Conservation (phyloP, 2,797 vertebrate genomes). For the Crossoptilon crossoptilon region DNA sequence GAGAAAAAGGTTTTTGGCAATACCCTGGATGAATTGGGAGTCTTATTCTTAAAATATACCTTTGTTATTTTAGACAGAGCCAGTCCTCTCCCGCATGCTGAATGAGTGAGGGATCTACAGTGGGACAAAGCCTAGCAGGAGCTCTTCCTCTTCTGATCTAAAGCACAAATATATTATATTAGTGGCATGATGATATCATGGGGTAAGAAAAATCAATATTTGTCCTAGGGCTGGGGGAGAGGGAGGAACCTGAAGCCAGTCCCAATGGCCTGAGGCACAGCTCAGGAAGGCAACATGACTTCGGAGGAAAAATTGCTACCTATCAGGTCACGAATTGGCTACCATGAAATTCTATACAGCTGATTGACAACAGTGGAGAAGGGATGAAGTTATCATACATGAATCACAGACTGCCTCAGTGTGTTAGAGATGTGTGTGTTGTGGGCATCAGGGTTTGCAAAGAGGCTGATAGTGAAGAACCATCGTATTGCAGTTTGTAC, state of each 20-base stretch:
- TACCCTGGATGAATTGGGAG: background rate
- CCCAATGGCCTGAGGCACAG: too few species aligned
- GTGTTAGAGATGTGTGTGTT: rapidly evolving
- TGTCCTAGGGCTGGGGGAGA: too few species aligned
- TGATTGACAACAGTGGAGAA: background rate
- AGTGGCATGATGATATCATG: too few species aligned
- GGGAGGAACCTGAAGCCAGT: background rate
- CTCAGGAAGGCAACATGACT: background rate
- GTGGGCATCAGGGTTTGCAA: too few species aligned
- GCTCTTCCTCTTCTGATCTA: background rate
- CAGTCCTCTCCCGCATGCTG: background rate
- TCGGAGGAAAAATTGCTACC: background rate
- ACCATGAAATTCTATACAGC: background rate
- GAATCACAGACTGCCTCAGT: background rate
- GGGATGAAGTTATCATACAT: background rate
- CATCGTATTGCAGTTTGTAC: background rate
- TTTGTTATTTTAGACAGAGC: background rate
- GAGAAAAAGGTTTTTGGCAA: background rate
- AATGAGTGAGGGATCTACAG: rapidly evolving
- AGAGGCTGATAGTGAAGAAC: background rate
- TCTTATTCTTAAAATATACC: background rate
- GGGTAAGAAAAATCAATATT: background rate
- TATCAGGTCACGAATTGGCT: background rate
- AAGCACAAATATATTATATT: background rate
- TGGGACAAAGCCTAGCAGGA: background rate